Evolutionary conservation across 1,140 invertebrate species (phyloP).

Genomic region (Scaptomyza montana): DNA sequence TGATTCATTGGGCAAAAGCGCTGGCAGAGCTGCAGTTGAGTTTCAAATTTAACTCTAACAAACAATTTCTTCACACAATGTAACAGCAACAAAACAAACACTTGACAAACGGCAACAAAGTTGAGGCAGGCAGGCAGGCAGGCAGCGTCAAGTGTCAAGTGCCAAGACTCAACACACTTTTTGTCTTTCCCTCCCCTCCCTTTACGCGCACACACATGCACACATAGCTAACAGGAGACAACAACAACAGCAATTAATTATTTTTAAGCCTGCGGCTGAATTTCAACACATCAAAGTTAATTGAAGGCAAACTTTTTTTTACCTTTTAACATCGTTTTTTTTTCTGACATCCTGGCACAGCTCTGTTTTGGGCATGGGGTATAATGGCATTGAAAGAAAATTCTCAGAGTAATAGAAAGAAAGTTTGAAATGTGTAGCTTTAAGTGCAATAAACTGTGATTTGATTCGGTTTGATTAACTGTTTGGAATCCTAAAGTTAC

Average conservation of each 20-base stretch:
- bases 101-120: slow-evolving; percentile 33
- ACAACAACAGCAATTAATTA: slow-evolving; percentile 70
- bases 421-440: too few relatives aligned
- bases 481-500: too few relatives aligned
- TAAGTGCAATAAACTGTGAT: too few relatives aligned
- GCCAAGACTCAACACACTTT: slow-evolving; percentile 41
- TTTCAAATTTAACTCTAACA: slow-evolving; percentile 43
- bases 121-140: slow-evolving; percentile 12
- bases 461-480: too few relatives aligned
- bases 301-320: slow-evolving; percentile 59
- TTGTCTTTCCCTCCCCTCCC: background rate
- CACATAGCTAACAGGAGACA: background rate
- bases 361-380: background rate
- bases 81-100: slow-evolving; percentile 4
- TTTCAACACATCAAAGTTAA: slow-evolving; percentile 66
- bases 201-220: background rate
- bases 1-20: slow-evolving; percentile 64
- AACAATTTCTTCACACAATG: slow-evolving; percentile 31
- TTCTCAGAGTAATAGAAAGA: too few relatives aligned
- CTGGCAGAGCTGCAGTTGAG: slow-evolving; percentile 17
- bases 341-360: slow-evolving; percentile 14
- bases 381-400: background rate
- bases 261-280: slow-evolving; percentile 68
- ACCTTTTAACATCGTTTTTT: slow-evolving; percentile 50
- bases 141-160: slow-evolving; percentile 31